These are phyloP conservation scores for Rattus rattus DNA, from an alignment of 2,113 vertebrate species.

Conservation along the genomic window DNA sequence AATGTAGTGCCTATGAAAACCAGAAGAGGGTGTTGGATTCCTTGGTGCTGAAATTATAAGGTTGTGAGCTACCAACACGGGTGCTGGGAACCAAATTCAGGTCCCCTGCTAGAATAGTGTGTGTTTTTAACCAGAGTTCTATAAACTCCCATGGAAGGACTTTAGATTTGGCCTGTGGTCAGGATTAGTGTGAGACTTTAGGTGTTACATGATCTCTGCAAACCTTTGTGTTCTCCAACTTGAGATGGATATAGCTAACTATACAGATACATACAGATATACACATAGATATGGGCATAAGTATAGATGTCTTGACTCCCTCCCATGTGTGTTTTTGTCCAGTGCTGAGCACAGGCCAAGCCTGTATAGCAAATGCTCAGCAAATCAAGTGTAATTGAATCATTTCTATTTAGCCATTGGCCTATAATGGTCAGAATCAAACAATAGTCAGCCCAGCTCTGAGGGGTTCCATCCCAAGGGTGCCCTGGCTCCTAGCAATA, in stretches of 20 bases:
- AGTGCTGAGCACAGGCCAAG: not conserved
- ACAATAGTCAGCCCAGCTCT: not conserved
- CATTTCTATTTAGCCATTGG: not conserved
- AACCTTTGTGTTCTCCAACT: not conserved
- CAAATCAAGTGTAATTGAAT: not conserved
- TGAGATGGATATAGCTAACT: not conserved
- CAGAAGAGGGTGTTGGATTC: not conserved
- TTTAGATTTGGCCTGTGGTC: not conserved
- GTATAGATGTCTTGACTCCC: not conserved
- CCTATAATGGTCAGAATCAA: too few relatives aligned
- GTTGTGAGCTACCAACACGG: not conserved
- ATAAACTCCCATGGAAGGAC: too few relatives aligned
- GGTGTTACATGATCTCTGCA: not conserved
- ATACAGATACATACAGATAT: not conserved
- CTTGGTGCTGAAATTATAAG: not conserved
- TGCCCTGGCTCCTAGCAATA: not conserved
- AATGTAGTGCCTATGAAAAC: not conserved
- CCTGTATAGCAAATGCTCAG: not conserved
- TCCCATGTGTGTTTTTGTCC: fast-evolving
- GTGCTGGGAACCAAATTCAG: not conserved
- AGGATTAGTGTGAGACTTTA: not conserved
- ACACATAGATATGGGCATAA: not conserved
- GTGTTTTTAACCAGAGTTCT: not conserved
- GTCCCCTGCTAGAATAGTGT: not conserved
- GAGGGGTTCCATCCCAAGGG: fast-evolving